Evolutionary conservation across 2,113 vertebrate species (phyloP).

Genomic region (Circaetus cinerascens): DNA sequence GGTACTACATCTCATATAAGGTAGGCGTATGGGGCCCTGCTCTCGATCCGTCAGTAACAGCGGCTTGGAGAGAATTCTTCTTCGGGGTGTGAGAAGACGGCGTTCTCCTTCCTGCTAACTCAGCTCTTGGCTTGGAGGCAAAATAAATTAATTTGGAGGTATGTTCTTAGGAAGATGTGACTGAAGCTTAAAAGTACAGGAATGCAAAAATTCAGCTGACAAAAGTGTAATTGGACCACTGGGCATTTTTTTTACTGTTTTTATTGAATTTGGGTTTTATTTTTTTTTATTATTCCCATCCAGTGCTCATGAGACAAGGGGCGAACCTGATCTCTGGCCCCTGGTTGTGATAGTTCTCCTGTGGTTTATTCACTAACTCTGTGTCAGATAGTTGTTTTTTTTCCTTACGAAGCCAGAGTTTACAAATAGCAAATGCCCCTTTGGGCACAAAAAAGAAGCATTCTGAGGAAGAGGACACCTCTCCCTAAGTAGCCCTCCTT

Average conservation of each 20-base stretch:
- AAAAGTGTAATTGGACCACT: neutral
- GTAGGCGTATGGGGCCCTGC: neutral
- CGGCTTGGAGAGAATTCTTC: neutral
- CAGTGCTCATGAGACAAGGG: neutral
- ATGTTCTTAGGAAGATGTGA: constrained; percentile 5
- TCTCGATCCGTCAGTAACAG: neutral
- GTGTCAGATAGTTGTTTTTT: neutral
- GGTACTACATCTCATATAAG: neutral
- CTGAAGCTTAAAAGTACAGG: neutral
- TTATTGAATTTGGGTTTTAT: neutral
- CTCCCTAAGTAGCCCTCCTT: neutral
- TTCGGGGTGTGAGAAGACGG: neutral
- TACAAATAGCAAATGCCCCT: neutral
- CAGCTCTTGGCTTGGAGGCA: constrained; percentile 32
- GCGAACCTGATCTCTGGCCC: neutral
- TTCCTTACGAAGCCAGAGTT: neutral
- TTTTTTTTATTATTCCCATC: neutral
- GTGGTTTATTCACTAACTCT: neutral
- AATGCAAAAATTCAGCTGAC: constrained; percentile 43
- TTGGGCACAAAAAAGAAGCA: neutral
- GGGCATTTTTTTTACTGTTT: neutral
- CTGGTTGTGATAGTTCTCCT: neutral
- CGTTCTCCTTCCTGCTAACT: neutral
- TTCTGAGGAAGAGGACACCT: neutral
- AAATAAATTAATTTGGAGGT: constrained; percentile 24